phyloP scores from a whole-genome alignment of 2,797 vertebrate genomes.

The Brachyalestes nurse region DNA sequence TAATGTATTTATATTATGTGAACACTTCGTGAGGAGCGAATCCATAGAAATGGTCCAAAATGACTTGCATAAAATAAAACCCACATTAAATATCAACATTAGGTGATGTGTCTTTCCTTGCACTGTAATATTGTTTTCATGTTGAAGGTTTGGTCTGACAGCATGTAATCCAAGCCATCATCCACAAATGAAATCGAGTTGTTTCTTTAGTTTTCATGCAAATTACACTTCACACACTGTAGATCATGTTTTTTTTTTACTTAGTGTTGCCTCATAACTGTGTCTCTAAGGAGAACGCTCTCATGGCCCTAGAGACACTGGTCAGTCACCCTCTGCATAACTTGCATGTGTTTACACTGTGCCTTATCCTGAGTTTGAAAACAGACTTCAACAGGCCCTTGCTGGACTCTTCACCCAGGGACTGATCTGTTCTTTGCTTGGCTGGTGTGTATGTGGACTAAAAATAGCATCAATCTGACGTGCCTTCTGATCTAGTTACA shows the following conservation, averaged over 20 bases:
- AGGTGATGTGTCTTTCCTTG: not conserved
- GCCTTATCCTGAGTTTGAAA: conserved; percentile 14
- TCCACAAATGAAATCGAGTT: no score
- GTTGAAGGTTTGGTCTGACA: no score
- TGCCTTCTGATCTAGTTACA: conserved; percentile 56
- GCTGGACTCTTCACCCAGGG: conserved; percentile 32
- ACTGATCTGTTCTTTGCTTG: conserved; percentile 35
- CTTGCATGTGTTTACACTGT: conserved; percentile 33
- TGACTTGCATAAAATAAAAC: not conserved
- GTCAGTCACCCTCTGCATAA: conserved; percentile 3
- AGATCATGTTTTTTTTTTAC: not conserved
- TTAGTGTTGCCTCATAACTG: not conserved
- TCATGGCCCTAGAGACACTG: not conserved
- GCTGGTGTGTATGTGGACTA: conserved; percentile 33
- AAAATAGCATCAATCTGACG: conserved; percentile 54
- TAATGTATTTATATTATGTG: not conserved
- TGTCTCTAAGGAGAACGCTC: not conserved
- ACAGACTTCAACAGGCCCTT: conserved; percentile 31
- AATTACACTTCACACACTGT: not conserved
- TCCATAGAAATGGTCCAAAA: not conserved
- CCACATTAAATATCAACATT: not conserved
- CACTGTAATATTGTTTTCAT: not conserved
- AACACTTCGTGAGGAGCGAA: not conserved
- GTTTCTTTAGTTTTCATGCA: not conserved
- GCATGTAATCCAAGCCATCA: not conserved